Evolutionary conservation across 1,140 invertebrate genomes (phyloP).

Genomic region (Capitella teleta): DNA sequence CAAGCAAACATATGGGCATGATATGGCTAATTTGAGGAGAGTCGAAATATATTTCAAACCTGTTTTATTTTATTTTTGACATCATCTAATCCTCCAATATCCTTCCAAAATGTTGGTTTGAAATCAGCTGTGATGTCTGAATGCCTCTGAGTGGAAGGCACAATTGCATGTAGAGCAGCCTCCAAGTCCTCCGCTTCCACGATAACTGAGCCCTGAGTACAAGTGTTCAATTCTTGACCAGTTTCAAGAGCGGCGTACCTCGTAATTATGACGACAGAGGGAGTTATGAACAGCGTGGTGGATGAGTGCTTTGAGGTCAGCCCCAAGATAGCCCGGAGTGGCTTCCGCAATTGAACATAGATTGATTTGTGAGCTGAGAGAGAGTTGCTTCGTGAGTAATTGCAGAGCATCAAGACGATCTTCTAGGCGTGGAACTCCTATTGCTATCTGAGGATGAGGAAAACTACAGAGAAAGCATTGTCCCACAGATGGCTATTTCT

Average conservation of each 20-base stretch:
- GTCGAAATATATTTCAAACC: constrained; percentile 12
- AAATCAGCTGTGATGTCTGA: constrained; percentile 24
- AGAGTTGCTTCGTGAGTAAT: constrained; percentile 12
- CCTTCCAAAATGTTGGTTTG: constrained; percentile 55
- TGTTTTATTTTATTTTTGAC: constrained; percentile 76
- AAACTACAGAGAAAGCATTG: constrained; percentile 3
- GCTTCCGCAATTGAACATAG: constrained; percentile 21
- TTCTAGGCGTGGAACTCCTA: constrained; percentile 22
- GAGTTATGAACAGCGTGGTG: constrained; percentile 25
- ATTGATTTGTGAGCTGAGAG: too few relatives aligned
- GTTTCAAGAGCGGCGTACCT: constrained; percentile 43
- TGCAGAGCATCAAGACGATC: constrained; percentile 26
- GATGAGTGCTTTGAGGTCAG: constrained; percentile 42
- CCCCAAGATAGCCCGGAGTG: constrained; percentile 47
- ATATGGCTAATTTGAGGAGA: background rate
- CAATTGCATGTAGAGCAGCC: constrained; percentile 73
- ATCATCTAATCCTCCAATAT: constrained; percentile 78
- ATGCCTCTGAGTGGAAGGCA: constrained; percentile 52
- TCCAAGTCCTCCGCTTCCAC: constrained; percentile 47
- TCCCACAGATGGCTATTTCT: too few relatives aligned
- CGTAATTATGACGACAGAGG: constrained; percentile 10
- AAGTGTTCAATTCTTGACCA: constrained; percentile 20
- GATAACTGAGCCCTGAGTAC: background rate
- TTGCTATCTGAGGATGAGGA: constrained; percentile 24
- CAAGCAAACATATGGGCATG: too few relatives aligned